Conservation (phyloP, 2,888 invertebrate species). For the Athalia cordata region DNA sequence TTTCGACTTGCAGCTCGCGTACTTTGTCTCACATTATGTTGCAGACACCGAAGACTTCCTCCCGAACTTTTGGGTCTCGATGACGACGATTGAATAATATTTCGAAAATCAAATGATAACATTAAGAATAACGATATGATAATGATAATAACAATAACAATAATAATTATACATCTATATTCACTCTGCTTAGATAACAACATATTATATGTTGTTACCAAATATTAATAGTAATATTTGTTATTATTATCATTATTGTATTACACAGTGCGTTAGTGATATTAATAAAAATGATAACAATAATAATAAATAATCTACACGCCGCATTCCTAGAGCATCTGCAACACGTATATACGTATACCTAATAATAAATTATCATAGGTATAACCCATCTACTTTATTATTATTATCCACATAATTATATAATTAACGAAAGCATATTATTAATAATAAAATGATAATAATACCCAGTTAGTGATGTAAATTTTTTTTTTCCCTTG, state of each 20-base stretch:
- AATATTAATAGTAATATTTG: too few relatives aligned
- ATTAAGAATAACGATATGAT: neutral
- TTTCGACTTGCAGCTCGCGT: constrained; percentile 92
- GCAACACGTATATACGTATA: constrained; percentile 38
- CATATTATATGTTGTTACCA: too few relatives aligned
- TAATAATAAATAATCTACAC: constrained; percentile 38
- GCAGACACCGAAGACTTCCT: constrained; percentile 89
- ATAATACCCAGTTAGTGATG: too few relatives aligned
- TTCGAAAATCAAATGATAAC: constrained; percentile 29
- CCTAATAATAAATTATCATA: neutral
- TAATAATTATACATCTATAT: constrained; percentile 40
- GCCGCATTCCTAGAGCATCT: constrained; percentile 65
- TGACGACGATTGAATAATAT: constrained; percentile 82
- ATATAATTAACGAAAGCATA: too few relatives aligned
- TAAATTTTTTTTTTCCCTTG: too few relatives aligned
- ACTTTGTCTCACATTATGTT: constrained; percentile 91
- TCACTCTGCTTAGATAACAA: constrained; percentile 11
- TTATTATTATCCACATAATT: too few relatives aligned
- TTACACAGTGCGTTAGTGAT: constrained; percentile 41
- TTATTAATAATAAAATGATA: too few relatives aligned
- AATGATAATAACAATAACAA: constrained; percentile 48
- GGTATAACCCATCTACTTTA: neutral
- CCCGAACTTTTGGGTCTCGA: constrained; percentile 91
- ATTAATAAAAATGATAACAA: constrained; percentile 23
- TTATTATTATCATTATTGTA: too few relatives aligned